These are phyloP conservation scores for Pardalotus punctatus DNA, from an alignment of 2,113 vertebrate genomes.

Conservation along the genomic window DNA sequence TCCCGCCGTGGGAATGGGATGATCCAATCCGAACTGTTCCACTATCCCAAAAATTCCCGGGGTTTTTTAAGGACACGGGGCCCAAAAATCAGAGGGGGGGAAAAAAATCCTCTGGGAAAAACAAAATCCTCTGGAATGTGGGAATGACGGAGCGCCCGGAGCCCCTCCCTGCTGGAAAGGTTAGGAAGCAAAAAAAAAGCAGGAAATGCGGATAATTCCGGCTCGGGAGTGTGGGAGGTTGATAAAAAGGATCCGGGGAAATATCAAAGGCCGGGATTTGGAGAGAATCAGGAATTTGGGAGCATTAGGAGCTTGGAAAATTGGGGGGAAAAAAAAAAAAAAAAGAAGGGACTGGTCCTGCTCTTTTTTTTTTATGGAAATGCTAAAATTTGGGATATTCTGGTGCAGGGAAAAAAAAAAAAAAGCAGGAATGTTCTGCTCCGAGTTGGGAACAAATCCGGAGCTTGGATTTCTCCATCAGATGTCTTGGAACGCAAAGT, in stretches of 20 bases:
- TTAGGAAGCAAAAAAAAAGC: background rate
- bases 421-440: background rate
- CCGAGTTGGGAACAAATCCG: background rate
- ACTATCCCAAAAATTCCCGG: background rate
- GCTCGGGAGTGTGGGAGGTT: background rate
- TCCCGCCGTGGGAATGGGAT: background rate
- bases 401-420: background rate
- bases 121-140: background rate
- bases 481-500: background rate
- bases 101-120: rapidly evolving
- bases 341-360: background rate
- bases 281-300: background rate
- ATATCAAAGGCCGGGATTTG: background rate
- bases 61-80: background rate
- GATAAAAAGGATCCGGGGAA: background rate
- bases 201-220: background rate
- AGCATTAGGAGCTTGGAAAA: background rate
- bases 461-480: background rate
- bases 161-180: background rate
- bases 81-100: background rate
- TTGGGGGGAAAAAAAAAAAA: background rate
- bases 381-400: background rate
- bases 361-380: background rate
- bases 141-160: background rate
- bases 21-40: background rate